Conservation (phyloP, 2,797 vertebrate species). For the Peromyscus attwateri region DNA sequence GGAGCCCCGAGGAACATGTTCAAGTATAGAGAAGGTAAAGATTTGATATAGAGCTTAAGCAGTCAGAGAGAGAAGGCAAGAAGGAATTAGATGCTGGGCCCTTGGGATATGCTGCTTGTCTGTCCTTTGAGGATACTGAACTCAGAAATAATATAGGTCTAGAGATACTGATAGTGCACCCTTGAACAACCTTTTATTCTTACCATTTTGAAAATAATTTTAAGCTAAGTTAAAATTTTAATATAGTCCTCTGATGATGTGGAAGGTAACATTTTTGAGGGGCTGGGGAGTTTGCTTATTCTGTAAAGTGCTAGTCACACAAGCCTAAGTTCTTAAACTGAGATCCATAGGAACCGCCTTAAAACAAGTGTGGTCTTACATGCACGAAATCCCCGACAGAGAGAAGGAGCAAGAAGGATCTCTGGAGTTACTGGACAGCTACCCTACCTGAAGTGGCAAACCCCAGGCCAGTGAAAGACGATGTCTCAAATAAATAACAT, state of each 20-base stretch:
- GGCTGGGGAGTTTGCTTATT: neutral
- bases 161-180: neutral
- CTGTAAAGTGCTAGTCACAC: neutral
- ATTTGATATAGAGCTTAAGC: neutral
- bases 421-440: too few species aligned
- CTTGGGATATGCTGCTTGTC: neutral
- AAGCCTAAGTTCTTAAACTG: neutral
- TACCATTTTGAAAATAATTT: neutral
- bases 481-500: neutral
- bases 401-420: neutral
- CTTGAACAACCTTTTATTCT: neutral
- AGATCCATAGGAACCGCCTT: neutral
- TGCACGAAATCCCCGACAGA: neutral
- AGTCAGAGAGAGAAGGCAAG: neutral
- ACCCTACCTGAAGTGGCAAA: neutral
- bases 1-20: neutral
- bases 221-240: neutral
- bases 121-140: neutral
- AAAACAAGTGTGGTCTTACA: neutral
- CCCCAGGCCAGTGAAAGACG: neutral
- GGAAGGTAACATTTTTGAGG: neutral
- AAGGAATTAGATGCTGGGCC: rapidly evolving
- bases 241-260: neutral
- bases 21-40: neutral
- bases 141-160: neutral